These are phyloP conservation scores for Brachionus manjavacas DNA, from an alignment of 1,140 invertebrate genomes.

Conservation along the genomic window DNA sequence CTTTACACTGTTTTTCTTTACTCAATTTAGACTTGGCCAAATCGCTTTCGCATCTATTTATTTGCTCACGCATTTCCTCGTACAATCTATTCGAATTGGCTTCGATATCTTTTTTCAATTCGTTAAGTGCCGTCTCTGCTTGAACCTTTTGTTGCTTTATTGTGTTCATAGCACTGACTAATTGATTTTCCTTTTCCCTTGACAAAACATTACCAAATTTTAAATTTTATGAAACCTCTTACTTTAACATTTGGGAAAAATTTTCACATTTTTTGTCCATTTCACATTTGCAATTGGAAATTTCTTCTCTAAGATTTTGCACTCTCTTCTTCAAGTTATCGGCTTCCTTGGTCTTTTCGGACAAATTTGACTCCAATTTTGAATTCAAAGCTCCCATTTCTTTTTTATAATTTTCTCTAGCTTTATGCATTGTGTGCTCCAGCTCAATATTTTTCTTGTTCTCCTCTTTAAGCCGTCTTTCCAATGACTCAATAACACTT, in stretches of 20 bases:
- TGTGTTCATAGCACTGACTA: not conserved
- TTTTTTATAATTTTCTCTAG: not conserved
- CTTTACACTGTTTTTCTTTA: constrained; percentile 49
- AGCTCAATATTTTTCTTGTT: not conserved
- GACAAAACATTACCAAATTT: constrained; percentile 29
- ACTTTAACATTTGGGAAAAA: not conserved
- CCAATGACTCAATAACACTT: not conserved
- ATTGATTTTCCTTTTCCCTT: constrained; percentile 50
- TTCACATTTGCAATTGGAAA: not conserved
- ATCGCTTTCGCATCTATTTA: constrained; percentile 52
- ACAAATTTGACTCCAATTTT: not conserved
- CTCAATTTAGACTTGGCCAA: constrained; percentile 52
- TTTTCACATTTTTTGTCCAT: constrained; percentile 19
- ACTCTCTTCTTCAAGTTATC: not conserved
- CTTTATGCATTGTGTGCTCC: not conserved
- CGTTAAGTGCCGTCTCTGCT: constrained; percentile 52
- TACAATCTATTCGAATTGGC: constrained; percentile 53
- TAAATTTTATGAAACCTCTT: not conserved
- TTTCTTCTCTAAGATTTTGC: not conserved
- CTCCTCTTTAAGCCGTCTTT: constrained; percentile 7
- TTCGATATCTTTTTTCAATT: constrained; percentile 55
- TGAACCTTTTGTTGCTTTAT: constrained; percentile 36
- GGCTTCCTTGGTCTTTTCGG: not conserved
- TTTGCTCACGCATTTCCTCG: constrained; percentile 56
- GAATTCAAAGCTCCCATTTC: not conserved